A percentile compares a stretch with the other conserved stretches of the same genome.
These are phyloP conservation scores for Drosophila pseudoobscura DNA, from an alignment of 1,140 invertebrate genomes.

Conservation along the genomic window DNA sequence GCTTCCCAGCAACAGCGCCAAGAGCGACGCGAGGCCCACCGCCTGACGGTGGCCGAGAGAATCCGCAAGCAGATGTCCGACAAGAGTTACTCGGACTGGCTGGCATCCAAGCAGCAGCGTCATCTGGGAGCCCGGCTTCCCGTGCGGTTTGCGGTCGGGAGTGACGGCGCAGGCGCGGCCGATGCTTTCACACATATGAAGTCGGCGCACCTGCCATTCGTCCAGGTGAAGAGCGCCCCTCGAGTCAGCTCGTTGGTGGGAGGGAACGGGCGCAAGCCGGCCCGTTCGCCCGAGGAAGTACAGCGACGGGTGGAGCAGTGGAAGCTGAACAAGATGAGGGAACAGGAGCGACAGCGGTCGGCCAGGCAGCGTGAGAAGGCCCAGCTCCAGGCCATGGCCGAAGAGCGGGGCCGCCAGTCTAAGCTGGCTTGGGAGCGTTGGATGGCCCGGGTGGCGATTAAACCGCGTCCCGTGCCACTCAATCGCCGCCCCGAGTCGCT, in stretches of 20 bases:
- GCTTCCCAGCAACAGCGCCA: slow-evolving; percentile 1
- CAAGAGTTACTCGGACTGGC: slow-evolving; percentile 30
- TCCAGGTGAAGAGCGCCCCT: background rate
- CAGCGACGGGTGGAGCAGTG: background rate
- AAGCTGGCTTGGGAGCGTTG: slow-evolving; percentile 42
- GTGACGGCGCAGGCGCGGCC: no score
- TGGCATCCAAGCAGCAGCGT: slow-evolving; percentile 25
- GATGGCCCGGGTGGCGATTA: slow-evolving; percentile 5
- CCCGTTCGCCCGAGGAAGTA: slow-evolving; percentile 20
- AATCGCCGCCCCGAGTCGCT: no score
- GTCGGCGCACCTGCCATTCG: background rate
- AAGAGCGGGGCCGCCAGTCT: slow-evolving; percentile 11
- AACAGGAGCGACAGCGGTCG: background rate
- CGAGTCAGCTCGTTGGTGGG: background rate
- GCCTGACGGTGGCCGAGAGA: slow-evolving; percentile 7
- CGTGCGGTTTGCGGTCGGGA: no score
- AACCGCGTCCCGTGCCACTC: background rate
- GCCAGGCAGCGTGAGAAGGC: background rate
- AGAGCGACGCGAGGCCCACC: slow-evolving; percentile 12
- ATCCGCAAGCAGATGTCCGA: slow-evolving; percentile 26
- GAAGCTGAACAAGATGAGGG: background rate
- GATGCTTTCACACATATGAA: no score
- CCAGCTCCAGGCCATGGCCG: slow-evolving; percentile 1
- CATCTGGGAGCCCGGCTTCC: background rate
- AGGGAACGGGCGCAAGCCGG: no score